Percentiles rank a stretch among this genome's conserved stretches.
phyloP scores from a whole-genome alignment of 2,797 vertebrate species.

The Parotocinclus haroldoi region DNA sequence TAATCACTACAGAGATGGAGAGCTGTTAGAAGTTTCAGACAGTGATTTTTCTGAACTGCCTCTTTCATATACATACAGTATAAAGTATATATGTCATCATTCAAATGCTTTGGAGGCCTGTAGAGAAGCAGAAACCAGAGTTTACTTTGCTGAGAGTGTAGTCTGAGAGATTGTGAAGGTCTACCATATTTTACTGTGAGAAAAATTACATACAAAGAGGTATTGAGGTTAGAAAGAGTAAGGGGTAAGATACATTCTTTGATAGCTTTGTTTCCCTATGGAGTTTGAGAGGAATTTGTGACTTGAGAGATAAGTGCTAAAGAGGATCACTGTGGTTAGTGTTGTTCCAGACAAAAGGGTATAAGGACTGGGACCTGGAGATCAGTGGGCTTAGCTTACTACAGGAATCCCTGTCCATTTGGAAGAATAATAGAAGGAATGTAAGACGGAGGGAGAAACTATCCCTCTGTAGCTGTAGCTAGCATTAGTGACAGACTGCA shows the following conservation, averaged over 20 bases:
- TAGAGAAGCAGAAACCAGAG: no score
- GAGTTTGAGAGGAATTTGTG: not conserved
- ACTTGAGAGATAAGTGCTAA: not conserved
- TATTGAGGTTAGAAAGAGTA: constrained; percentile 18
- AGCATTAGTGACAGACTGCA: constrained; percentile 29
- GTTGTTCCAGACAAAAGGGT: not conserved
- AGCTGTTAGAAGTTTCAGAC: no score
- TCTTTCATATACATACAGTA: no score
- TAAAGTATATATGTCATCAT: no score
- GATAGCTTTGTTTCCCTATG: not conserved
- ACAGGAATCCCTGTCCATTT: constrained; percentile 3
- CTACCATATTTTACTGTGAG: constrained; percentile 23
- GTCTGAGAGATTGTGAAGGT: not conserved
- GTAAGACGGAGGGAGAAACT: not conserved
- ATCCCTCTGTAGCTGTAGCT: not conserved
- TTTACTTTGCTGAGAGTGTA: not conserved
- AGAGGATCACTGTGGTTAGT: constrained; percentile 3
- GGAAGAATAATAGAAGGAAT: not conserved
- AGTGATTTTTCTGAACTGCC: no score
- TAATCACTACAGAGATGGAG: no score
- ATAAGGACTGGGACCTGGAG: not conserved
- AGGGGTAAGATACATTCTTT: not conserved
- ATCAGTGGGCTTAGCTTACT: not conserved
- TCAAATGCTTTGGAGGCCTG: no score
- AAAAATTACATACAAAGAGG: constrained; percentile 27